Conservation (phyloP, 2,113 vertebrate species). For the Nycticryphes semicollaris region DNA sequence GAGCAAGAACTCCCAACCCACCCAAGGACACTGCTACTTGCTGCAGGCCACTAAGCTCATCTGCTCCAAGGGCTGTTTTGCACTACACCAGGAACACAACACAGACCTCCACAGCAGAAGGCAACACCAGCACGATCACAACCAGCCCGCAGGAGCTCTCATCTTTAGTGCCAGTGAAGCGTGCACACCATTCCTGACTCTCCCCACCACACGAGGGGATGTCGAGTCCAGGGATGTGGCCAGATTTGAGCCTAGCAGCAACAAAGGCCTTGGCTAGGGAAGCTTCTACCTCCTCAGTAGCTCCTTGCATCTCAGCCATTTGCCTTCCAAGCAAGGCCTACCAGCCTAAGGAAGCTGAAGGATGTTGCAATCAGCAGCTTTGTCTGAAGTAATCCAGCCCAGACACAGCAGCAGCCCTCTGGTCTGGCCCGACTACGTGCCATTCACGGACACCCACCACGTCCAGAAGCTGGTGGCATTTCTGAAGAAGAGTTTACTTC, state of each 20-base stretch:
- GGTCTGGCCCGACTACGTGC: not conserved
- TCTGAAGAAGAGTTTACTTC: not conserved
- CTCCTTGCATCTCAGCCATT: not conserved
- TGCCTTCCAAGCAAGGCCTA: slow-evolving; percentile 9
- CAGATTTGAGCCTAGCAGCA: not conserved
- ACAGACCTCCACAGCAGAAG: not conserved
- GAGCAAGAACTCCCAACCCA: not conserved
- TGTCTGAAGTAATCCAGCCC: slow-evolving; percentile 33
- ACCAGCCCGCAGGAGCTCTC: not conserved
- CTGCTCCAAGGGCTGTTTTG: not conserved
- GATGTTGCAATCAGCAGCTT: slow-evolving; percentile 44
- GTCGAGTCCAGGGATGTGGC: not conserved
- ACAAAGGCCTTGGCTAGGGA: not conserved
- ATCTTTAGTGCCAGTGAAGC: not conserved
- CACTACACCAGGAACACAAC: not conserved
- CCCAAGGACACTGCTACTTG: not conserved
- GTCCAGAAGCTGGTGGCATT: not conserved
- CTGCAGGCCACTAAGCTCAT: not conserved
- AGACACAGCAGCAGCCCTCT: not conserved
- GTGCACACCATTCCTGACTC: not conserved
- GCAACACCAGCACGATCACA: not conserved
- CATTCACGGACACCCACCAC: not conserved
- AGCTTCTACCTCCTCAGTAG: not conserved
- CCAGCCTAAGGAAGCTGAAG: not conserved
- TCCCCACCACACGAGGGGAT: not conserved